Evolutionary conservation across 30 jellyfish, hydroid and myxozoan species (phyloP).

Genomic region (Rhopilema esculentum): DNA sequence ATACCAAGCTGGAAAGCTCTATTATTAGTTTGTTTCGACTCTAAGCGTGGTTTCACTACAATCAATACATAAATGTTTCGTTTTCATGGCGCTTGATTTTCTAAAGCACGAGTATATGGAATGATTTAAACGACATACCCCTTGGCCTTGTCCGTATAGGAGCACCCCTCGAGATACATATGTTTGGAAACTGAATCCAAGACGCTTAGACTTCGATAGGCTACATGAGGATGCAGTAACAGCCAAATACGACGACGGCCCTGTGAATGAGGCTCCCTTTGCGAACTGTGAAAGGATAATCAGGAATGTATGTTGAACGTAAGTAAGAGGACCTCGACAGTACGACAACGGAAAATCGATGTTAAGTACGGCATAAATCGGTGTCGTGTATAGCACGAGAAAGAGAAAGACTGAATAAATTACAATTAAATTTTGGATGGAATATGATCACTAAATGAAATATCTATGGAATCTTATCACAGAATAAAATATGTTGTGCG

Average conservation of each 20-base stretch:
- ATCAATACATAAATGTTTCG: no score
- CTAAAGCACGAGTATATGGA: no score
- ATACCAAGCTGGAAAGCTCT: no score
- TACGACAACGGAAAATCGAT: no score
- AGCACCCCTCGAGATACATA: conserved; percentile 55
- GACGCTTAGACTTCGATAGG: conserved; percentile 17
- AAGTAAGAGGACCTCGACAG: no score
- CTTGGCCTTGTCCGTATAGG: conserved; percentile 73
- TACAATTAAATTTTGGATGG: not conserved
- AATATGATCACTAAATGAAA: no score
- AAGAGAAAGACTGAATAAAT: not conserved
- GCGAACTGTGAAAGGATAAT: conserved; percentile 53
- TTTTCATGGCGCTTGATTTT: no score
- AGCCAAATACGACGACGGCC: conserved; percentile 68
- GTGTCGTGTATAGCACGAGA: not conserved
- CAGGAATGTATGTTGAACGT: not conserved
- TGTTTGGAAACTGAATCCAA: conserved; percentile 90
- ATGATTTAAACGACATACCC: conserved; percentile 50
- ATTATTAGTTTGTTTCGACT: no score
- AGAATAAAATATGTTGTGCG: no score
- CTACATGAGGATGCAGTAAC: conserved; percentile 70
- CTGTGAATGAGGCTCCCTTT: conserved; percentile 76
- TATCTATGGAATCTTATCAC: no score
- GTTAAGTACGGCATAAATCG: no score
- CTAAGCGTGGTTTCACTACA: no score